A percentile compares a stretch with the other conserved stretches of the same genome.
These are phyloP conservation scores for Caenorhabditis doughertyi DNA, from an alignment of 2,888 invertebrate species.

Conservation along the genomic window DNA sequence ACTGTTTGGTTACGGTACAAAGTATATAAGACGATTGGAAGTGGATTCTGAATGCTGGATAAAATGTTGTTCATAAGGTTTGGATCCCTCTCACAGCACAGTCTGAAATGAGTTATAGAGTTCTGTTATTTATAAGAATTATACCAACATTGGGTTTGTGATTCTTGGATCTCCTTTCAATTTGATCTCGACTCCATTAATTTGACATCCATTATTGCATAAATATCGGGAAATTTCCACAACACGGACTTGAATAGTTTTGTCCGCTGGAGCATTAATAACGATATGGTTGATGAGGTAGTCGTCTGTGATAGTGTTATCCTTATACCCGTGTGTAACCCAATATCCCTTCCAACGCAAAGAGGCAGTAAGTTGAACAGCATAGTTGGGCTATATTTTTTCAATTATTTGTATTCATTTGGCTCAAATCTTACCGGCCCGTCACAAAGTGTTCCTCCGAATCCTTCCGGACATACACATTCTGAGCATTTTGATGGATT, in stretches of 20 bases:
- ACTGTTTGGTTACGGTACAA: conserved; percentile 37
- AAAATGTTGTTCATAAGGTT: not conserved
- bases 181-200: conserved; percentile 53
- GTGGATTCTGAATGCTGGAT: conserved; percentile 34
- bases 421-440: conserved; percentile 2
- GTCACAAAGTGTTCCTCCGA: conserved; percentile 24
- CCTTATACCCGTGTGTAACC: conserved; percentile 42
- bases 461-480: conserved; percentile 37
- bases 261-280: conserved; percentile 37
- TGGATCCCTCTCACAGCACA: conserved; percentile 18
- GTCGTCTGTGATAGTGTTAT: conserved; percentile 34
- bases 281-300: conserved; percentile 18
- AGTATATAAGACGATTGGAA: conserved; percentile 36
- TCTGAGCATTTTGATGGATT: conserved; percentile 25
- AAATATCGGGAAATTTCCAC: conserved; percentile 10
- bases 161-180: conserved; percentile 40
- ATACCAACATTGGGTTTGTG: conserved; percentile 31
- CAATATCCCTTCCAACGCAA: conserved; percentile 48
- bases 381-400: too few relatives aligned
- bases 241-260: conserved; percentile 38
- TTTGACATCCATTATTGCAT: conserved; percentile 46
- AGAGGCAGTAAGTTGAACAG: conserved; percentile 26
- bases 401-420: too few relatives aligned
- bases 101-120: too few relatives aligned
- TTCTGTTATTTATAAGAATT: not conserved